Evolutionary conservation across 2,888 invertebrate species (phyloP), one percentile per base, ranked within the genome.

Genomic region (Drosophila paracracens): DNA sequence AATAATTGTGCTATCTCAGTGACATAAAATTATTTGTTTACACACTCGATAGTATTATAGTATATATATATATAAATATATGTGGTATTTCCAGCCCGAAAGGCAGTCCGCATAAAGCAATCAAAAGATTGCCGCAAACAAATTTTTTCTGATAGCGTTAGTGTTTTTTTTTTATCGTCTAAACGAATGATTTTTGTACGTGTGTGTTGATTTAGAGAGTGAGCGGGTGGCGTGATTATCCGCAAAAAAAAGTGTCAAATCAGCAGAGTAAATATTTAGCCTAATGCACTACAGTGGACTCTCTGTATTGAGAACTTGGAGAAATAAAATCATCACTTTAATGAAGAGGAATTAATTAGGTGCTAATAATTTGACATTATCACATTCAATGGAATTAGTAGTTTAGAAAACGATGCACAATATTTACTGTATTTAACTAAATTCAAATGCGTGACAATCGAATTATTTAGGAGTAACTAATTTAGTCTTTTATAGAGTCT

Each of bases 201-300:
- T 53, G 33, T 40, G 60, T 61, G 59, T 70, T 77, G 69, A 50
- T 66, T 70, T 50, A 27, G 51, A 46, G 21, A 27, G 25, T 46
- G 21, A 53, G 54, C 46, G 70, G 61, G 77, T 77, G 77, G 77
- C 77, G 79, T 78, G 78, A 74, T 78, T 70, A 78, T 68, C 70
- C 27, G 33, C 51, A 36, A 67, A 36, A 67, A 31, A 25, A 29
- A 48, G 7, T 40, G 25, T n/a, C 18, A 40, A 29, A 56, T 21
- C 27, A 50, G 25, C 11, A 46, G 31, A 38, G 35, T 13, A 64
- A 27, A 13, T 18, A 65, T 65, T 66, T 70, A 54, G 21, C 52
- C 48, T 60, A 51, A 31, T 48, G 57, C 48, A 74, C 11, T 48
- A 48, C 54, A 53, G 53, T 53, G 18, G 16, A 11, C 27, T 6